Conservation (phyloP, 1,140 invertebrate genomes). For the Odontomachus brunneus region DNA sequence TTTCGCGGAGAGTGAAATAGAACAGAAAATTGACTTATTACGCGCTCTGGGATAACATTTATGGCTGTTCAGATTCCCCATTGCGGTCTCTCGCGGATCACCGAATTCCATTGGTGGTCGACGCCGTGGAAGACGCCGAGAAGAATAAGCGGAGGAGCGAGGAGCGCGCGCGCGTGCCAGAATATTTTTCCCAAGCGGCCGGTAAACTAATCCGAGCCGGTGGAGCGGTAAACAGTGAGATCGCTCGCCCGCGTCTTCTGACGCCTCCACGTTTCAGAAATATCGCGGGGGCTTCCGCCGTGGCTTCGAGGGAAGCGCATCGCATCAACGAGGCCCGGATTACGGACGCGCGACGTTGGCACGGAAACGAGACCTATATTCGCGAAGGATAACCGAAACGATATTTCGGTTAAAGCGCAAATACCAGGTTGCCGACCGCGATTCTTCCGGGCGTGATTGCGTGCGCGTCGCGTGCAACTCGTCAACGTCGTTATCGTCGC, state of each 20-base stretch:
- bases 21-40: too few relatives aligned
- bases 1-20: too few relatives aligned
- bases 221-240: constrained; percentile 27
- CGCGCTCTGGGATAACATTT: too few relatives aligned
- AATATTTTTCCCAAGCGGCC: too few relatives aligned
- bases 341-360: constrained; percentile 39
- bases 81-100: too few relatives aligned
- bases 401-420: constrained; percentile 50
- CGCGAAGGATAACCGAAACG: constrained; percentile 35
- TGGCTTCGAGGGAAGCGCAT: constrained; percentile 9
- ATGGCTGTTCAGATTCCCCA: too few relatives aligned
- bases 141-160: too few relatives aligned
- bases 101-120: too few relatives aligned
- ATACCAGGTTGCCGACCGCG: constrained; percentile 61
- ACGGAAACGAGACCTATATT: constrained; percentile 53
- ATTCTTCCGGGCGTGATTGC: constrained; percentile 38
- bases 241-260: not conserved
- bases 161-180: too few relatives aligned
- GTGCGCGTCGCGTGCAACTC: constrained; percentile 3
- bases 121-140: too few relatives aligned
- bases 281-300: constrained; percentile 29
- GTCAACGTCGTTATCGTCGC: not conserved
- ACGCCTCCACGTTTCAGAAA: constrained; percentile 52
- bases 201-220: constrained; percentile 17
- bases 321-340: constrained; percentile 18